Percentiles rank a stretch among this genome's conserved stretches.
Evolutionary conservation across 1,140 invertebrate genomes (phyloP).

Genomic region (Caenorhabditis inopinata): DNA sequence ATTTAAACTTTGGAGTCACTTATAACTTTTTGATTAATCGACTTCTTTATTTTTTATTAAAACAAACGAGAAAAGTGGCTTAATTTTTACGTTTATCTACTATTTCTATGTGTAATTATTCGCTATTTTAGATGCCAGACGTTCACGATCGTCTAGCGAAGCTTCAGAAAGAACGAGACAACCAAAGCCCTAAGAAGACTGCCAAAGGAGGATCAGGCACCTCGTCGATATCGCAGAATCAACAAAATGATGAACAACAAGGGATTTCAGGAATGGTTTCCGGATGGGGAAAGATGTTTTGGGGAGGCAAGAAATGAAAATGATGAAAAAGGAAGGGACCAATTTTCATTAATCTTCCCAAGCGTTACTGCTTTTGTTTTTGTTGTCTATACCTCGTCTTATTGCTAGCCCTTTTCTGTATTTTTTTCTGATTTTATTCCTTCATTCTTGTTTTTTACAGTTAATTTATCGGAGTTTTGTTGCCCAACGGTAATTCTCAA

Average conservation of each 20-base stretch:
- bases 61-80: background rate
- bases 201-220: background rate
- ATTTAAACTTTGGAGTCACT: background rate
- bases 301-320: constrained; percentile 28
- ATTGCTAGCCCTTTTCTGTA: background rate
- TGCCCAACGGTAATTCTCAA: background rate
- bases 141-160: constrained; percentile 51
- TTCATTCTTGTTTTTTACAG: background rate
- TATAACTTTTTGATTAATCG: background rate
- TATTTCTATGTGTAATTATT: constrained; percentile 81
- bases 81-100: background rate
- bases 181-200: background rate
- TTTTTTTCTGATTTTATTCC: background rate
- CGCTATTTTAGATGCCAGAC: constrained; percentile 72
- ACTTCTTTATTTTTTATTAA: background rate
- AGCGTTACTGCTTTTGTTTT: background rate
- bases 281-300: constrained; percentile 34
- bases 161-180: constrained; percentile 52
- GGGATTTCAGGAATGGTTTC: constrained; percentile 46
- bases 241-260: constrained; percentile 10
- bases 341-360: background rate
- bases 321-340: background rate
- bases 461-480: background rate
- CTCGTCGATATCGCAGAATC: background rate
- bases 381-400: background rate